A percentile compares a stretch with the other conserved stretches of the same genome.
Conservation (phyloP, 1,140 invertebrate species). For the Pomacea maculata region DNA sequence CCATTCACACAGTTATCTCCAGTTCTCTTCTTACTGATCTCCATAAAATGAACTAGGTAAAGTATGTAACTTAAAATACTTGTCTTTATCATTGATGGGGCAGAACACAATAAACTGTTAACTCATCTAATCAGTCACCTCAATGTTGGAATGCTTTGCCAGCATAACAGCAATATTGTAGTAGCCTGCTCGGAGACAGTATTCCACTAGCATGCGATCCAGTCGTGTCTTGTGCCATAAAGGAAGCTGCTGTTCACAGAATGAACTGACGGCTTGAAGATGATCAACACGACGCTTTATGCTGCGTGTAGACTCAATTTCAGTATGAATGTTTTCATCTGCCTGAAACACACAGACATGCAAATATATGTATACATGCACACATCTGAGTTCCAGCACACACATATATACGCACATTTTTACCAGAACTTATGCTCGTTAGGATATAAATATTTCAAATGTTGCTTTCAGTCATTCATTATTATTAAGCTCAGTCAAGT, state of each 20-base stretch:
- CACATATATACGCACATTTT: neutral
- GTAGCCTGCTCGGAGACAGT: conserved; percentile 94
- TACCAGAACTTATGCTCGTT: too few relatives aligned
- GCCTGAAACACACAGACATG: conserved; percentile 66
- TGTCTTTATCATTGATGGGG: too few relatives aligned
- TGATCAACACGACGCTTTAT: conserved; percentile 93
- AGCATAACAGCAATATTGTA: conserved; percentile 89
- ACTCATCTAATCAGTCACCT: conserved; percentile 54
- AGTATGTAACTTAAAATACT: too few relatives aligned
- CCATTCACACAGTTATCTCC: too few relatives aligned
- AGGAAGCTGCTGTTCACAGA: conserved; percentile 48
- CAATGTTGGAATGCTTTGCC: conserved; percentile 82
- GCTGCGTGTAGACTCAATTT: conserved; percentile 84
- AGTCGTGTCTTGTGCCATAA: conserved; percentile 86
- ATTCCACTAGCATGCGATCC: conserved; percentile 95
- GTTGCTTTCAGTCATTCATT: too few relatives aligned
- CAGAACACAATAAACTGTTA: too few relatives aligned
- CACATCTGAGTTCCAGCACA: neutral
- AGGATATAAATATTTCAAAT: too few relatives aligned
- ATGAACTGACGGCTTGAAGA: conserved; percentile 80
- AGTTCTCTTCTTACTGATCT: too few relatives aligned
- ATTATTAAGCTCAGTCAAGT: too few relatives aligned
- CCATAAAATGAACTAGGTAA: too few relatives aligned
- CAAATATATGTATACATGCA: conserved; percentile 1
- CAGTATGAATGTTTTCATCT: conserved; percentile 90